Evolutionary conservation across 92 coral and sea anemone species (phyloP).

Genomic region (Diadumene lineata): DNA sequence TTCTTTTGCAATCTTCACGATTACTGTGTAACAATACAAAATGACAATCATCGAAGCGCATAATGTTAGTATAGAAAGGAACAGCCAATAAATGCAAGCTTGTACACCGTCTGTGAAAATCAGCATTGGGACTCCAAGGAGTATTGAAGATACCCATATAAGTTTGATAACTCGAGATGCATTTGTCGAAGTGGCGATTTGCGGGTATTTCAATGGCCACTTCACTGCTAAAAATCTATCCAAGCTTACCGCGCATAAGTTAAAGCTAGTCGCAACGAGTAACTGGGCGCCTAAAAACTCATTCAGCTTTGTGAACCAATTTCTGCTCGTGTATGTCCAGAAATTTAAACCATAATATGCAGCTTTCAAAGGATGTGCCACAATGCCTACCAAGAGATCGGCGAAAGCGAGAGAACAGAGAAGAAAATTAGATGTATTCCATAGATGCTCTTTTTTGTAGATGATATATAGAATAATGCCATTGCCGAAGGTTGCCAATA

Average conservation of each 20-base stretch:
- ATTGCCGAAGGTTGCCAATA: conserved; percentile 8
- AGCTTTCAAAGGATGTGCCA: background rate
- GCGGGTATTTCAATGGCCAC: conserved; percentile 12
- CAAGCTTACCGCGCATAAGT: conserved; percentile 5
- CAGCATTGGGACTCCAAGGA: conserved; percentile 9
- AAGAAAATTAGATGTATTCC: conserved; percentile 7
- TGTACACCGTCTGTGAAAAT: background rate
- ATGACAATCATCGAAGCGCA: background rate
- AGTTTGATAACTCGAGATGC: conserved; percentile 1
- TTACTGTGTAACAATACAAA: conserved; percentile 3
- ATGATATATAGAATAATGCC: background rate
- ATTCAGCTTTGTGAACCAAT: background rate
- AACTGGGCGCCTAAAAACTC: background rate
- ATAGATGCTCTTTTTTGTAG: conserved; percentile 5
- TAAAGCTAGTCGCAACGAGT: background rate
- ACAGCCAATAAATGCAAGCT: conserved; percentile 13
- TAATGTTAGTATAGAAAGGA: conserved; percentile 5
- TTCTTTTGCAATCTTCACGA: conserved; percentile 11
- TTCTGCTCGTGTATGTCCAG: background rate
- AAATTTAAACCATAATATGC: no score
- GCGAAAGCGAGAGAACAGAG: conserved; percentile 17
- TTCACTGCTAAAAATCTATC: conserved; percentile 24
- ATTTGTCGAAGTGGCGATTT: background rate
- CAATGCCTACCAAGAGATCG: conserved; percentile 5
- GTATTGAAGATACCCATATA: conserved; percentile 8